These are phyloP conservation scores for Drosophila pegasa DNA, from an alignment of 2,888 invertebrate genomes.

Conservation along the genomic window DNA sequence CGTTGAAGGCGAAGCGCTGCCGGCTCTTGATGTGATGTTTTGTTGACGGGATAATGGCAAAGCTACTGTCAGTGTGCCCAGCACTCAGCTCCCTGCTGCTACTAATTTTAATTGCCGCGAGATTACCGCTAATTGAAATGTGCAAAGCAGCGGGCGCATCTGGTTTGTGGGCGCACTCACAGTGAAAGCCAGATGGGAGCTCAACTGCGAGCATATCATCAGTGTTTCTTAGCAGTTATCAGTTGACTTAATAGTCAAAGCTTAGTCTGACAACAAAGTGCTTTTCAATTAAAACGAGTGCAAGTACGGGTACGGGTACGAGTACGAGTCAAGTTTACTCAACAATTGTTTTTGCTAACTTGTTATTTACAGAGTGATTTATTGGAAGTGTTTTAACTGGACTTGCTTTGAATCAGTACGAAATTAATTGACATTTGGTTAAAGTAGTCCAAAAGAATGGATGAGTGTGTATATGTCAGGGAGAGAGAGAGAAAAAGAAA, in stretches of 20 bases:
- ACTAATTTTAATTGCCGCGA: slow-evolving; percentile 49
- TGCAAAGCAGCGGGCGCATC: slow-evolving; percentile 42
- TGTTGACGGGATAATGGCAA: slow-evolving; percentile 39
- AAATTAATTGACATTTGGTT: neutral
- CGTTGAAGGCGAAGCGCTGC: slow-evolving; percentile 2
- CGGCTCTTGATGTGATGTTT: slow-evolving; percentile 7
- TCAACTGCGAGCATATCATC: slow-evolving; percentile 50
- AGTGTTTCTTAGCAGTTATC: slow-evolving; percentile 43
- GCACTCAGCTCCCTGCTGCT: slow-evolving; percentile 26
- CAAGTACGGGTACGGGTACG: neutral
- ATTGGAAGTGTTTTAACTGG: neutral
- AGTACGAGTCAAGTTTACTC: neutral
- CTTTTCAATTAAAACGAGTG: slow-evolving; percentile 13
- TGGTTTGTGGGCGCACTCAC: slow-evolving; percentile 43
- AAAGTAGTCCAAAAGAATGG: too few relatives aligned
- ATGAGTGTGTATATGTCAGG: neutral
- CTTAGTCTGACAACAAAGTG: slow-evolving; percentile 34
- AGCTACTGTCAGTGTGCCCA: slow-evolving; percentile 29
- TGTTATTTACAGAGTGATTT: slow-evolving; percentile 11
- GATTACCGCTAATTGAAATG: slow-evolving; percentile 51
- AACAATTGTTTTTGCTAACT: slow-evolving; percentile 7
- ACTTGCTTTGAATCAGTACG: neutral
- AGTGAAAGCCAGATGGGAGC: slow-evolving; percentile 35
- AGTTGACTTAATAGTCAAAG: slow-evolving; percentile 56
- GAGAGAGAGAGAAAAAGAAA: neutral